Conservation (phyloP, 1,140 invertebrate genomes). For the Platyscapa corneri region DNA sequence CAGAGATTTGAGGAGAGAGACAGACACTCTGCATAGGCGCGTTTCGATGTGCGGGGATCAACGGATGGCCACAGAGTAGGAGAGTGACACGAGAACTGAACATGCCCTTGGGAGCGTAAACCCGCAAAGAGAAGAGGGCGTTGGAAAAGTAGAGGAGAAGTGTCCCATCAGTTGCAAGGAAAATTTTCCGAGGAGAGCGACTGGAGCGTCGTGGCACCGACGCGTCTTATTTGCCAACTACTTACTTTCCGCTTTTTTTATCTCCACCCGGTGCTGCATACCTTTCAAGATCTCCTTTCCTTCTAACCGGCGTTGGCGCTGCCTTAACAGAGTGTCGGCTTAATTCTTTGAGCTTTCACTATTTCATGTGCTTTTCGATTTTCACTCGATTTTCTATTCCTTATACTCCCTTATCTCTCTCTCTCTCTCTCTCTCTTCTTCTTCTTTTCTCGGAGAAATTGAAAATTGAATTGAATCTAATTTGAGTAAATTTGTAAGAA, state of each 20-base stretch:
- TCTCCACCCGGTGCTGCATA: background rate
- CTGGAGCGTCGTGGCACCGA: background rate
- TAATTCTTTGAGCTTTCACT: slow-evolving; percentile 47
- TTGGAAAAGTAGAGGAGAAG: slow-evolving; percentile 7
- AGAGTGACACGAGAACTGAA: slow-evolving; percentile 31
- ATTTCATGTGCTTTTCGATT: slow-evolving; percentile 48
- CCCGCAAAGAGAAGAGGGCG: slow-evolving; percentile 4
- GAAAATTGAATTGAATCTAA: slow-evolving; percentile 50
- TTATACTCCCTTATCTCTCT: background rate
- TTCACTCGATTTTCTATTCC: slow-evolving; percentile 9
- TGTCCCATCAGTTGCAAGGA: slow-evolving; percentile 33
- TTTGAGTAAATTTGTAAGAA: slow-evolving; percentile 43
- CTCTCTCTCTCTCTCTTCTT: background rate
- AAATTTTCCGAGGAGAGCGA: slow-evolving; percentile 28
- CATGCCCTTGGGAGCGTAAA: slow-evolving; percentile 26
- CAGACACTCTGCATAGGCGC: background rate
- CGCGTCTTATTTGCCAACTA: slow-evolving; percentile 43
- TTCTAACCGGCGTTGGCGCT: background rate
- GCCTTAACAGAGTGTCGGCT: slow-evolving; percentile 38
- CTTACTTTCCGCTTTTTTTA: slow-evolving; percentile 29
- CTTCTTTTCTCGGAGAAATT: slow-evolving; percentile 30
- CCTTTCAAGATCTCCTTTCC: background rate
- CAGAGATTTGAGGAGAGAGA: slow-evolving; percentile 11
- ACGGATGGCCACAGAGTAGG: background rate
- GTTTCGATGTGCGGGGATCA: background rate